These are phyloP conservation scores for Trematomus loennbergii DNA, from an alignment of 2,113 vertebrate genomes.

Conservation along the genomic window DNA sequence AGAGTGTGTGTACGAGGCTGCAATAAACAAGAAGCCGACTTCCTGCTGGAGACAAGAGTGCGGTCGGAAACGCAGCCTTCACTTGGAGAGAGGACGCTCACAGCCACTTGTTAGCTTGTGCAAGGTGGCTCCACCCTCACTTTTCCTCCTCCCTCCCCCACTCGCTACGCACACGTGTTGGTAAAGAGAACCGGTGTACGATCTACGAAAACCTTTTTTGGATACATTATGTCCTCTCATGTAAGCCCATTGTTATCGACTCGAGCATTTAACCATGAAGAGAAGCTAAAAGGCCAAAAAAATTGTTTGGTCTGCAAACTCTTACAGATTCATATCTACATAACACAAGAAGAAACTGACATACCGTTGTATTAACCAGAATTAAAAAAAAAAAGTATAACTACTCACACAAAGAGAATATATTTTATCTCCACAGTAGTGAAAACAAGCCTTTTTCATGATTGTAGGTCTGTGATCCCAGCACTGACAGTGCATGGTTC, in stretches of 20 bases:
- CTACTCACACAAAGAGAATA: not conserved
- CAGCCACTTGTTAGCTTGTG: constrained; percentile 26
- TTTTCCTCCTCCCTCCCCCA: not conserved
- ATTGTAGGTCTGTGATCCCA: not conserved
- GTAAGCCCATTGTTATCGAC: constrained; percentile 1
- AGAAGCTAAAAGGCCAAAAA: constrained; percentile 22
- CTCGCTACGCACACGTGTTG: not conserved
- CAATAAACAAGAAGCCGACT: constrained; percentile 65
- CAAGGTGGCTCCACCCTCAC: constrained; percentile 42
- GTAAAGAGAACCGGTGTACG: constrained; percentile 26
- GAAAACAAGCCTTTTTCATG: constrained; percentile 19
- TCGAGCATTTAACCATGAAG: not conserved
- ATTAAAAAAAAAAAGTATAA: not conserved
- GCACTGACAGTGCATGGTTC: accelerated
- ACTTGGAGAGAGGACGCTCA: constrained; percentile 68
- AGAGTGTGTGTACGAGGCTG: constrained; percentile 6
- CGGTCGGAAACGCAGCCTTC: constrained; percentile 63
- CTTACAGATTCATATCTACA: not conserved
- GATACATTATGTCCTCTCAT: not conserved
- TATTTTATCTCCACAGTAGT: not conserved
- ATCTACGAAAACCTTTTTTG: not conserved
- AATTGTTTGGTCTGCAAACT: constrained; percentile 33
- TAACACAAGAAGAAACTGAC: constrained; percentile 12
- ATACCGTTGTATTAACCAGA: not conserved
- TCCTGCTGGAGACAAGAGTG: constrained; percentile 76